Evolutionary conservation across 2,888 invertebrate species (phyloP), one percentile per base, ranked within the genome.

Genomic region (Endotricha flammealis): DNA sequence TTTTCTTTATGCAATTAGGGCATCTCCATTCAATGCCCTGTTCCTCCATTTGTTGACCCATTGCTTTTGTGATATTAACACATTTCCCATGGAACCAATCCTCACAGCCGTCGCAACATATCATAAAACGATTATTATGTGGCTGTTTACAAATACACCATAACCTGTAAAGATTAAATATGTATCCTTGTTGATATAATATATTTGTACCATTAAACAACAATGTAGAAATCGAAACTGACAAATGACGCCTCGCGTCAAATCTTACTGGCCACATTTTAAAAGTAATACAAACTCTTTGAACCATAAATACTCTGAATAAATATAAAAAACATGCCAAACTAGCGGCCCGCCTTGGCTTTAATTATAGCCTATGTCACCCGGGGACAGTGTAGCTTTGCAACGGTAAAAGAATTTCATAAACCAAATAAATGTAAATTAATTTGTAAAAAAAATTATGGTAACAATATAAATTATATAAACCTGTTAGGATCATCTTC

Each of bases 71-170:
- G 27, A 98, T 94, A 55, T 95, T 95, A 8, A 98, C 97, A 80
- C 98, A 98, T 64, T 94, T 95, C n/a, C 98, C 98, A 69, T 98
- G 98, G 71, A 96, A 98, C 98, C 98, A 98, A 67, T 98, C 97
- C 68, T 96, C 95, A 70, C 98, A 98, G 8, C 91, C 90, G 74
- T 98, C 98, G 73, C 98, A 98, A 72, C 96, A 96, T 58, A 98
- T 98, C 98, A 98, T 98, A 69, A 98, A 98, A 35, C 97, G 88
- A 75, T 97, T 96, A 61, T 97, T 96, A 71, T 97, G 97, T 0
- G 98, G 98, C 65, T 96, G 95, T 54, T 93, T 93, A 67, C 98
- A 98, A 65, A 98, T 94, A 73, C 98, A 98, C 97, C 98, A 98
- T 34, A 97, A 82, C 66, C 95, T 90, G 48, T 27, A 32, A 13